A percentile compares a stretch with the other conserved stretches of the same genome.
Conservation (phyloP, 2,888 invertebrate genomes). For the Xylocampa areola region DNA sequence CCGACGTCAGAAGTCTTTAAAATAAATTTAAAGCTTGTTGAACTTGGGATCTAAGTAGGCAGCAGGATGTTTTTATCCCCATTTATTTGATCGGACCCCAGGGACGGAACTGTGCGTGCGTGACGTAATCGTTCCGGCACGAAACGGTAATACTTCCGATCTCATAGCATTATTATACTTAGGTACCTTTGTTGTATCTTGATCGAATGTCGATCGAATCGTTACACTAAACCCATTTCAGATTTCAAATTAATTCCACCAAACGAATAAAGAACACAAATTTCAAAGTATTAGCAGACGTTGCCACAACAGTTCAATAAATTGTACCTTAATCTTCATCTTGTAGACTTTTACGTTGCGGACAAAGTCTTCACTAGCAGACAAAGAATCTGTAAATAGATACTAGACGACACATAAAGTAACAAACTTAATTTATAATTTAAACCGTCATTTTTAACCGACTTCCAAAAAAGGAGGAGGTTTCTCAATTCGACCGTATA, state of each 20-base stretch:
- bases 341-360: too few species aligned
- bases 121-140: slow-evolving; percentile 54
- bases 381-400: too few species aligned
- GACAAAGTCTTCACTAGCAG: too few species aligned
- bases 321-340: too few species aligned
- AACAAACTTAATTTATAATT: too few species aligned
- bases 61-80: slow-evolving; percentile 16
- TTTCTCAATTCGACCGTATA: too few species aligned
- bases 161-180: slow-evolving; percentile 58
- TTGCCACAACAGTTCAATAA: slow-evolving; percentile 18
- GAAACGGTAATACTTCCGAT: slow-evolving; percentile 35
- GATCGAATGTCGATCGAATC: slow-evolving; percentile 8
- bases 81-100: slow-evolving; percentile 40
- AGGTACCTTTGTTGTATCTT: slow-evolving; percentile 35
- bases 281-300: slow-evolving; percentile 13
- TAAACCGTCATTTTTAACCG: too few species aligned
- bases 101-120: slow-evolving; percentile 53
- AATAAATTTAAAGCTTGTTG: slow-evolving; percentile 18
- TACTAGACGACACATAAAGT: too few species aligned
- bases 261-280: slow-evolving; percentile 6
- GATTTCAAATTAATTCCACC: slow-evolving; percentile 12
- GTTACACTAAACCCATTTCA: slow-evolving; percentile 7
- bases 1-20: slow-evolving; percentile 8
- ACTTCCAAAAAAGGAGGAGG: too few species aligned
- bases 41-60: slow-evolving; percentile 6